These are phyloP conservation scores for Hyphantria cunea DNA, from an alignment of 1,140 invertebrate genomes.

Conservation along the genomic window DNA sequence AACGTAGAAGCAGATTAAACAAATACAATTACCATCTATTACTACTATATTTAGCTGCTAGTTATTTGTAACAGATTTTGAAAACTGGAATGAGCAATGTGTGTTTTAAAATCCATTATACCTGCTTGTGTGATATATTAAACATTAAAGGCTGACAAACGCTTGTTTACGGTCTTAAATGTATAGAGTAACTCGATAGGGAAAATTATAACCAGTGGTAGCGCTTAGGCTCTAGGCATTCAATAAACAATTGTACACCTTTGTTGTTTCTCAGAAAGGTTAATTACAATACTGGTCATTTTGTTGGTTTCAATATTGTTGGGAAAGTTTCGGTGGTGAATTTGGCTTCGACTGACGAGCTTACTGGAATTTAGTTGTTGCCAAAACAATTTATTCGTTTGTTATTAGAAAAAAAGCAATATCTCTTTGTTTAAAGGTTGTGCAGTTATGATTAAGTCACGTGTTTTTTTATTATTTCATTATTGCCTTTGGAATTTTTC, in stretches of 20 bases:
- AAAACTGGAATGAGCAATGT: too few relatives aligned
- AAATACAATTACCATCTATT: too few relatives aligned
- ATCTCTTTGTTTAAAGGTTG: constrained; percentile 21
- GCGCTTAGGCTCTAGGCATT: constrained; percentile 34
- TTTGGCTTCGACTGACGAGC: constrained; percentile 35
- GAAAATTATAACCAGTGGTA: constrained; percentile 28
- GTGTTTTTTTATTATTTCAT: not conserved
- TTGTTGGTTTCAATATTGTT: constrained; percentile 45
- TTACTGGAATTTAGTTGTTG: constrained; percentile 26
- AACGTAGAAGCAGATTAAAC: too few relatives aligned
- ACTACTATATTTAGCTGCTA: too few relatives aligned
- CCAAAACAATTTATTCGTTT: constrained; percentile 27
- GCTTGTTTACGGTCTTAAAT: too few relatives aligned
- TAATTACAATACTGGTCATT: constrained; percentile 44
- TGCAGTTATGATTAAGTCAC: constrained; percentile 10
- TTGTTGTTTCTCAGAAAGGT: constrained; percentile 35
- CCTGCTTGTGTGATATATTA: too few relatives aligned
- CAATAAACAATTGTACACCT: constrained; percentile 43
- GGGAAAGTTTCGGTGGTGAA: constrained; percentile 32
- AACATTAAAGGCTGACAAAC: too few relatives aligned
- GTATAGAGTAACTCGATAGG: not conserved
- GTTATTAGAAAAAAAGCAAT: constrained; percentile 15
- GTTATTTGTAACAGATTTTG: too few relatives aligned
- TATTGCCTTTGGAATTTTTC: not conserved
- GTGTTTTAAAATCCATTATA: too few relatives aligned